Evolutionary conservation across 1,140 invertebrate species (phyloP), one percentile per base, ranked within the genome.

Genomic region (Drosophila eugracilis): DNA sequence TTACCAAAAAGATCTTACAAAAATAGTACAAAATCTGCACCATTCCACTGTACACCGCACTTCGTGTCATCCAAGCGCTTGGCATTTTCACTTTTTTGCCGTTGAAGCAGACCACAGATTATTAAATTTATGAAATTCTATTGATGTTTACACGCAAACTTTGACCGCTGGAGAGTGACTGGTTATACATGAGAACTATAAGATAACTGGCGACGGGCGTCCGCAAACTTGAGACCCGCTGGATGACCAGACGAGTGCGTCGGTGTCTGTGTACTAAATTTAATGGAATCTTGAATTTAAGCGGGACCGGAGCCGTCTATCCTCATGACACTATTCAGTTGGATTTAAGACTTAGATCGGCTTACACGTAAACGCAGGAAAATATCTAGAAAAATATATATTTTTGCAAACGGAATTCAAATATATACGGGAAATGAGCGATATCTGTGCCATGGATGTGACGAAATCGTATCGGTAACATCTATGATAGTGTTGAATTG

Each of bases 51-150:
- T 88, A 36, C 74, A 41, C 3, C 49, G 36, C 34, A 42, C 41
- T 74, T 78, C 57, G 65, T 66, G 65, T 76, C 63, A 75, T 48
- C 37, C 52, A 47, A 71, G 41, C 28, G 54, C 48, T 60, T 59
- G 60, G 58, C 62, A 80, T 74, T 86, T 85, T 85, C 80, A 85
- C 80, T 85, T 85, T 86, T 85, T 44, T 54, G 55, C 63, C 77
- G 63, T 57, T 78, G 83, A 78, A 83, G 26, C 59, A 49, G 70
- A 49, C 78, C 65, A 37, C 39, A 73, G 78, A 78, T 88, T 89
- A 89, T 88, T 88, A 88, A 88, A 88, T 88, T 88, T 88, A 88
- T 88, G 78, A 88, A 89, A 73, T 88, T 88, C 77, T 88, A 88
- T 89, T 88, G 83, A 88, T 78, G 79, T 81, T 78, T 78, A 86